Base-by-base conservation (phyloP, 2,888 invertebrate species). In the Euspilapteryx auroguttella region DNA sequence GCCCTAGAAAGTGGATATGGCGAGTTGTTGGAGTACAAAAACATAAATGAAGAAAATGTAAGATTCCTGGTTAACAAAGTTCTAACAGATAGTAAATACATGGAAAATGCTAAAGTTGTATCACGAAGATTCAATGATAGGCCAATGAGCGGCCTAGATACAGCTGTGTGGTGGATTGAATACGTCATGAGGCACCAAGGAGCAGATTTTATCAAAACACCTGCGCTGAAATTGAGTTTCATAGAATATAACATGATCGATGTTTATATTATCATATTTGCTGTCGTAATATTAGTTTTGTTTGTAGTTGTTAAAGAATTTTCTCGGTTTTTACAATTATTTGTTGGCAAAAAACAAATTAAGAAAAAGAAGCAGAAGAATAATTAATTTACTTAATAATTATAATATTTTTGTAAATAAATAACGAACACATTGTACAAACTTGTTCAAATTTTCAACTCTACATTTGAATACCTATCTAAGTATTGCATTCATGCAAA, bases 161-260 rank as follows among this genome's bases (percentile, higher is more conserved):
- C 38, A 3, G 38, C 39, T 5, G 34, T 38, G 11, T 42, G 33
- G 31, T 44, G 44, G 42, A 41, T 37, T n/a, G 42, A 44, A 31
- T 44, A 42, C 25, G 37, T 40, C 3, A 37, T 42, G n/a, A 33
- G 42, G 23, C 37, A 44, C 14, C 40, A 42, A 34, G 42, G 42
- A 23, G 42, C 41, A 8, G 24, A 27, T 12, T 39, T 39, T 25
- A 37, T 44, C 33, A 41, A 34, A 28, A 36, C 36, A 5, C 42
- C 44, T 2, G 56, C 59, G 1, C 40, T 61, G 4, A 47, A 62
- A 29, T 42, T 78, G 33, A 47, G 50, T 3, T 57, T 65, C 37
- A 55, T 65, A 41, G 58, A 68, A 37, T 56, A 57, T 33, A 33
- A 57, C 12, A 39, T 75, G 20, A 32, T 78, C 3, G 83, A 83